Evolutionary conservation across 92 coral and sea anemone genomes (phyloP).

Genomic region (Diadumene lineata): DNA sequence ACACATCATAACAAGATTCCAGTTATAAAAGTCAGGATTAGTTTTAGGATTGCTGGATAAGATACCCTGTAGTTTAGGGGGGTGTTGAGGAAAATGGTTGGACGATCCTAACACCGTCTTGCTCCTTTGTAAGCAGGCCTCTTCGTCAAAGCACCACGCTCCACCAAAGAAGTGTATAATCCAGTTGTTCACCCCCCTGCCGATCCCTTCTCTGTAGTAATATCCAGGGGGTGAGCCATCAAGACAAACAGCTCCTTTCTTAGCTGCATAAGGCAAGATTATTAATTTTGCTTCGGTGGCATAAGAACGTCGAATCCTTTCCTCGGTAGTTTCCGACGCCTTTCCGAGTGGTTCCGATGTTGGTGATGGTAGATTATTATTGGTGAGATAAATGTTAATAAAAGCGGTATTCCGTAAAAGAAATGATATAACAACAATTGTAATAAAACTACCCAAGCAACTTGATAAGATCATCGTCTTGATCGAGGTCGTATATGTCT

Average conservation of each 20-base stretch:
- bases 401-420: slow-evolving; percentile 82
- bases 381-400: slow-evolving; percentile 69
- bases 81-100: slow-evolving; percentile 64
- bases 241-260: slow-evolving; percentile 77
- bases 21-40: slow-evolving; percentile 81
- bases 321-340: slow-evolving; percentile 9
- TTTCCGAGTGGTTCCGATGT: slow-evolving; percentile 20
- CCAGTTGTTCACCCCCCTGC: slow-evolving; percentile 71
- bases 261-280: slow-evolving; percentile 55
- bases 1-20: slow-evolving; percentile 79
- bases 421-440: slow-evolving; percentile 72
- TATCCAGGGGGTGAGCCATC: slow-evolving; percentile 92
- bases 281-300: slow-evolving; percentile 51
- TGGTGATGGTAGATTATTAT: slow-evolving; percentile 5
- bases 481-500: slow-evolving; percentile 14
- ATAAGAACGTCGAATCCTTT: slow-evolving; percentile 34
- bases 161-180: slow-evolving; percentile 88
- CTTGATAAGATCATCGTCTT: slow-evolving; percentile 65
- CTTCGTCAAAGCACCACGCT: slow-evolving; percentile 90
- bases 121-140: slow-evolving; percentile 80
- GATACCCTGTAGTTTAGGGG: slow-evolving; percentile 81
- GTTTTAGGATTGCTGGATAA: slow-evolving; percentile 59
- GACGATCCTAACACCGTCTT: slow-evolving; percentile 78
- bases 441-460: slow-evolving; percentile 63
- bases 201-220: slow-evolving; percentile 70